Percentiles rank a stretch among this genome's conserved stretches.
These are phyloP conservation scores for Saimiri boliviensis DNA, from an alignment of 2,113 vertebrate genomes.

Conservation along the genomic window DNA sequence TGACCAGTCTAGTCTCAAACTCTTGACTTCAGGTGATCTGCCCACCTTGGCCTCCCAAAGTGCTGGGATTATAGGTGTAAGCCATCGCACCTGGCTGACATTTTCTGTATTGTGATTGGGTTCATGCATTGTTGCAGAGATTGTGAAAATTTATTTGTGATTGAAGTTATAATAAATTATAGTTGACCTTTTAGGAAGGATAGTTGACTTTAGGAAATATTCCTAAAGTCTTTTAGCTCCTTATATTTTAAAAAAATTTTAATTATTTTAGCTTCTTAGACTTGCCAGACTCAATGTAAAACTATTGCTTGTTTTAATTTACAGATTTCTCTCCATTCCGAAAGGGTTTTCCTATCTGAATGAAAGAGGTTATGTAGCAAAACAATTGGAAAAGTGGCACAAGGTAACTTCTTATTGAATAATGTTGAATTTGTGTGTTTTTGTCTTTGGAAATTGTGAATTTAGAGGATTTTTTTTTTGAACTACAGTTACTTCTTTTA, in stretches of 20 bases:
- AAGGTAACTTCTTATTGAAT: conserved; percentile 88
- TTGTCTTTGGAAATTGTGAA: neutral
- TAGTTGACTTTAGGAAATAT: neutral
- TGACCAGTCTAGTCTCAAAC: too few species aligned
- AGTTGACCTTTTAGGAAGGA: neutral
- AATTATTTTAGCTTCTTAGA: conserved; percentile 34
- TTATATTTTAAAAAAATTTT: neutral
- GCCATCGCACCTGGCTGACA: too few species aligned
- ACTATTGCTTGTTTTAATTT: conserved; percentile 64
- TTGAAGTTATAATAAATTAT: conserved; percentile 18
- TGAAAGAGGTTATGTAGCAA: conserved; percentile 97
- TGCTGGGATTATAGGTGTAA: too few species aligned
- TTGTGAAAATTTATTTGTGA: conserved; percentile 18
- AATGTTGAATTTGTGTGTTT: conserved; percentile 8
- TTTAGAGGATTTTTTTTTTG: neutral
- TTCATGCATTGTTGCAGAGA: conserved; percentile 27
- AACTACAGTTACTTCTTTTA: neutral
- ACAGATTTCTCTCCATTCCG: conserved; percentile 98
- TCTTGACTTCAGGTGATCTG: too few species aligned
- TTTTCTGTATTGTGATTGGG: neutral
- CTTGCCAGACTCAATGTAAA: neutral
- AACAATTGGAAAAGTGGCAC: conserved; percentile 99
- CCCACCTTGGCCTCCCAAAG: too few species aligned
- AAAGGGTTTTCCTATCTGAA: conserved; percentile 99
- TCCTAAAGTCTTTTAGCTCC: conserved; percentile 1